Percentiles rank a stretch among this genome's conserved stretches.
These are phyloP conservation scores for Hyles euphorbiae DNA, from an alignment of 1,140 invertebrate species.

Conservation along the genomic window DNA sequence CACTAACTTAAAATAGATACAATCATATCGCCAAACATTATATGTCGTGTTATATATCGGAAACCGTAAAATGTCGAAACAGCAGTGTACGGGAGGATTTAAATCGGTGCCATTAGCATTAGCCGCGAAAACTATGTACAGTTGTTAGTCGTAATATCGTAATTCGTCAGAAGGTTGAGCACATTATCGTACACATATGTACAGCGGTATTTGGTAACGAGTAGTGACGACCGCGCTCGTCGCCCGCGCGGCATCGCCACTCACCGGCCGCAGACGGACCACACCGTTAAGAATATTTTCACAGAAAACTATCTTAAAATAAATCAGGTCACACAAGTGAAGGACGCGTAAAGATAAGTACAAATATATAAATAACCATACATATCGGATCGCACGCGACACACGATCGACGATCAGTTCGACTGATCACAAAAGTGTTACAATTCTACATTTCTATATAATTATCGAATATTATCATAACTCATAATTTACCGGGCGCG, in stretches of 20 bases:
- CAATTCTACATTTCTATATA: constrained; percentile 30
- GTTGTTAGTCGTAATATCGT: no score
- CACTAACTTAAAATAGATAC: no score
- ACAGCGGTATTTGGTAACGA: constrained; percentile 61
- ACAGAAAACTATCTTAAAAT: constrained; percentile 64
- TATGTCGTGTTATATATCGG: constrained; percentile 18
- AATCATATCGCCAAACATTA: no score
- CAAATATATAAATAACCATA: constrained; percentile 35
- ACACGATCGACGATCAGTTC: constrained; percentile 32
- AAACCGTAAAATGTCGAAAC: constrained; percentile 9
- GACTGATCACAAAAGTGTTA: constrained; percentile 31
- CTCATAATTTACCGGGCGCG: constrained; percentile 26
- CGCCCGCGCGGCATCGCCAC: constrained; percentile 14
- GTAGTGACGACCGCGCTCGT: constrained; percentile 41
- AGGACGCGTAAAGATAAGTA: constrained; percentile 35
- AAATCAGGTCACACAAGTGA: constrained; percentile 72
- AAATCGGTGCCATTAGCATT: no score
- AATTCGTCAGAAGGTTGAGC: constrained; percentile 28
- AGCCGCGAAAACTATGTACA: no score
- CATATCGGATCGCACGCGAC: constrained; percentile 29
- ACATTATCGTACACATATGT: constrained; percentile 41
- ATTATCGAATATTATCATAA: constrained; percentile 34
- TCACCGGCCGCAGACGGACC: constrained; percentile 40
- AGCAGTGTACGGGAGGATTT: background rate
- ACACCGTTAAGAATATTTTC: constrained; percentile 35